These are phyloP conservation scores for Melospiza georgiana DNA, from an alignment of 2,113 vertebrate genomes.

Conservation along the genomic window DNA sequence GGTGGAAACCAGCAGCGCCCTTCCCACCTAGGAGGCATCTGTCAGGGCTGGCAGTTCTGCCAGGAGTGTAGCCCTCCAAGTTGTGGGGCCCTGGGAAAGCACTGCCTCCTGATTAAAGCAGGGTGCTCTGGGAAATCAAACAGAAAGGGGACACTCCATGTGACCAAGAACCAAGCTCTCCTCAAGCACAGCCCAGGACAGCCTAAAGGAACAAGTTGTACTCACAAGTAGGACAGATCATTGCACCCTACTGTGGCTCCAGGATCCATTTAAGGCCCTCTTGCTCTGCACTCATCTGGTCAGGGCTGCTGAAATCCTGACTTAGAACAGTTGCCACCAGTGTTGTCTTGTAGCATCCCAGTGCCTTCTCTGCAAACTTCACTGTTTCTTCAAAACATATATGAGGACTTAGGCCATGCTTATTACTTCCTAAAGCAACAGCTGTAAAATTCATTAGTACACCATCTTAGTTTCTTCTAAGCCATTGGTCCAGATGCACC, in stretches of 20 bases:
- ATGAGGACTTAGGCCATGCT: not conserved
- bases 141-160: not conserved
- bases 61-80: not conserved
- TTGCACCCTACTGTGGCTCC: not conserved
- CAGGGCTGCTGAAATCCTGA: not conserved
- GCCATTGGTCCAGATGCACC: not conserved
- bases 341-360: not conserved
- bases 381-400: not conserved
- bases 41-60: not conserved
- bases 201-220: not conserved
- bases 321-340: not conserved
- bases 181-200: not conserved
- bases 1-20: not conserved
- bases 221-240: not conserved
- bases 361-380: not conserved
- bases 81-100: not conserved
- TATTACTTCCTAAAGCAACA: not conserved
- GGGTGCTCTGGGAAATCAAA: not conserved
- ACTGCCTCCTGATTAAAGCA: not conserved
- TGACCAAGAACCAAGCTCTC: not conserved
- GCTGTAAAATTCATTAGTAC: not conserved
- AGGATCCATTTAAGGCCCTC: not conserved
- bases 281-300: not conserved
- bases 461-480: not conserved
- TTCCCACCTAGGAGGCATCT: not conserved